phyloP scores from a whole-genome alignment of 2,797 vertebrate genomes.

The Melopsittacus undulatus region DNA sequence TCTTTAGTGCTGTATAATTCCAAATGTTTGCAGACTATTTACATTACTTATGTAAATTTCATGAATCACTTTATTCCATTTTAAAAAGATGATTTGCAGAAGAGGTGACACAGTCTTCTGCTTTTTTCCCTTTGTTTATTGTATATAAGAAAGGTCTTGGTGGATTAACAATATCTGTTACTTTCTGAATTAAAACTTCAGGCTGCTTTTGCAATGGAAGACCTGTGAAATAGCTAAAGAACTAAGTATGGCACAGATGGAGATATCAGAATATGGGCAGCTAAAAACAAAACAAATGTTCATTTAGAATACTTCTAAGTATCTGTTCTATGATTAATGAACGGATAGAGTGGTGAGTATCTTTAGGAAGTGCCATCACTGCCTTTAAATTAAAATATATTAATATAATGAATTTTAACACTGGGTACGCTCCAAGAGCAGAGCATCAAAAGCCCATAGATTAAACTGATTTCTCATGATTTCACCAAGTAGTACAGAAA shows the following conservation, averaged over 20 bases:
- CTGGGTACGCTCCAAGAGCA: neutral
- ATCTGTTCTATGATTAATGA: neutral
- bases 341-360: neutral
- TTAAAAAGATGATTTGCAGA: neutral
- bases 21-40: slow-evolving; percentile 32
- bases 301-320: neutral
- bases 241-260: neutral
- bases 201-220: neutral
- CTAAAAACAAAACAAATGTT: neutral
- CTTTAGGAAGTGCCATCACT: neutral
- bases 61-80: slow-evolving; percentile 8
- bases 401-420: neutral
- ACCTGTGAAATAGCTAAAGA: neutral
- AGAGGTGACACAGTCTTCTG: neutral
- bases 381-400: neutral
- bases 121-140: neutral
- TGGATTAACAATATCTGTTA: neutral
- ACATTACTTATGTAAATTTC: slow-evolving; percentile 34
- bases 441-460: neutral
- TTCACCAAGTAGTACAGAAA: neutral
- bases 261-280: neutral
- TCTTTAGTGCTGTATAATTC: slow-evolving; percentile 39
- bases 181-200: neutral
- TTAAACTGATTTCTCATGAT: neutral
- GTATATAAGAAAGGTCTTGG: neutral